These are phyloP conservation scores for Dryobota labecula DNA, from an alignment of 2,888 invertebrate genomes.

Conservation along the genomic window DNA sequence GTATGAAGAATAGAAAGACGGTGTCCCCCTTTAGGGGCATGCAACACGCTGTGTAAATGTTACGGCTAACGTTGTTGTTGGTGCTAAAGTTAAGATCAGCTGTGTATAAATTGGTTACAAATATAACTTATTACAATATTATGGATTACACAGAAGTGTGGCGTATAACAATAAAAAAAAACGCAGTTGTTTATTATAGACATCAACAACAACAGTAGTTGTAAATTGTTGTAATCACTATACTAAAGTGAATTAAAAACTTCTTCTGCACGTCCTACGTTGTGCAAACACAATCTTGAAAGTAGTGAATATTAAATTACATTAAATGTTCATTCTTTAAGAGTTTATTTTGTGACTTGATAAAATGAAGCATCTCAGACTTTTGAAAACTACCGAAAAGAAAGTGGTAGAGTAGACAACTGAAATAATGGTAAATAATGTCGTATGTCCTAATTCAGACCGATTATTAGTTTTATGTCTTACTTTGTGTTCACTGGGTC, in stretches of 20 bases:
- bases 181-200: not conserved
- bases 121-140: constrained; percentile 5
- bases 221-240: constrained; percentile 19
- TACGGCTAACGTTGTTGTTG: constrained; percentile 36
- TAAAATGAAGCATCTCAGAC: constrained; percentile 3
- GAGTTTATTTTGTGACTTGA: not conserved
- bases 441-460: not conserved
- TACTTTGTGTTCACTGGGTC: constrained; percentile 17
- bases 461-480: not conserved
- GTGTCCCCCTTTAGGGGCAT: constrained; percentile 31
- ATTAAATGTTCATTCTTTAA: not conserved
- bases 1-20: constrained; percentile 20
- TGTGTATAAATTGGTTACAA: not conserved
- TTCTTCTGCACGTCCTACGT: not conserved
- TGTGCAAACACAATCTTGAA: not conserved
- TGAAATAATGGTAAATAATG: not conserved
- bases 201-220: constrained; percentile 37
- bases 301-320: constrained; percentile 1
- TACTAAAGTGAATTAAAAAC: not conserved
- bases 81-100: constrained; percentile 1
- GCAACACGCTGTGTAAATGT: constrained; percentile 8
- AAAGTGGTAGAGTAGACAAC: not conserved
- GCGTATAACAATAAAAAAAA: not conserved
- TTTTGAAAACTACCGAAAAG: not conserved
- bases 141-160: not conserved